Percentiles rank a stretch among this genome's conserved stretches.
phyloP scores from a whole-genome alignment of 2,888 invertebrate genomes.

The Sarcophaga carnaria region DNA sequence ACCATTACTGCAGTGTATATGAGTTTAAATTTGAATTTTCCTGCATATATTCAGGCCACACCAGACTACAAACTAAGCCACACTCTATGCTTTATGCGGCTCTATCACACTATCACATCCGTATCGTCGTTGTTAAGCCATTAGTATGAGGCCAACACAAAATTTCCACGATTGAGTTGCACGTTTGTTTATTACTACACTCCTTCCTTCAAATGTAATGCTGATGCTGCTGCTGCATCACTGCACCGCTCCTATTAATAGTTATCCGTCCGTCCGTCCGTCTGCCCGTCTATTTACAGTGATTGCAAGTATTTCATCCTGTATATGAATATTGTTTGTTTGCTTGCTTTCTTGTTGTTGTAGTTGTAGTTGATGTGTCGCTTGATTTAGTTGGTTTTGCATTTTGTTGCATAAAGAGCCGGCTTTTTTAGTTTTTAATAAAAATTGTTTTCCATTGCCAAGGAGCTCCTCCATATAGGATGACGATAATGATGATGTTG shows the following conservation, averaged over 20 bases:
- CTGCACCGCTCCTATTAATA: slow-evolving; percentile 51
- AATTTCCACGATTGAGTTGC: slow-evolving; percentile 67
- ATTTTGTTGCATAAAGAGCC: slow-evolving; percentile 28
- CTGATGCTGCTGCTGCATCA: slow-evolving; percentile 23
- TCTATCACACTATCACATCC: slow-evolving; percentile 5
- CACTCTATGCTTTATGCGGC: not conserved
- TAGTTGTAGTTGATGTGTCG: slow-evolving; percentile 52
- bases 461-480: not conserved
- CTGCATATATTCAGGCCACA: slow-evolving; percentile 7
- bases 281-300: slow-evolving; percentile 24
- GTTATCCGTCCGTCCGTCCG: not conserved
- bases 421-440: not conserved
- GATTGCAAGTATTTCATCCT: not conserved
- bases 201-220: slow-evolving; percentile 24
- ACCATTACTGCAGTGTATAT: slow-evolving; percentile 33
- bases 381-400: slow-evolving; percentile 58
- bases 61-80: not conserved
- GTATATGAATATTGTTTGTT: not conserved
- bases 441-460: slow-evolving; percentile 26
- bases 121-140: slow-evolving; percentile 38
- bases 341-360: too few relatives aligned
- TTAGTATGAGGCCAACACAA: slow-evolving; percentile 51
- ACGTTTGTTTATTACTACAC: slow-evolving; percentile 65
- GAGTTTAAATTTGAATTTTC: slow-evolving; percentile 11
- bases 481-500: not conserved